Conservation (phyloP, 2,888 invertebrate species). For the Agonopterix alstromeriana region DNA sequence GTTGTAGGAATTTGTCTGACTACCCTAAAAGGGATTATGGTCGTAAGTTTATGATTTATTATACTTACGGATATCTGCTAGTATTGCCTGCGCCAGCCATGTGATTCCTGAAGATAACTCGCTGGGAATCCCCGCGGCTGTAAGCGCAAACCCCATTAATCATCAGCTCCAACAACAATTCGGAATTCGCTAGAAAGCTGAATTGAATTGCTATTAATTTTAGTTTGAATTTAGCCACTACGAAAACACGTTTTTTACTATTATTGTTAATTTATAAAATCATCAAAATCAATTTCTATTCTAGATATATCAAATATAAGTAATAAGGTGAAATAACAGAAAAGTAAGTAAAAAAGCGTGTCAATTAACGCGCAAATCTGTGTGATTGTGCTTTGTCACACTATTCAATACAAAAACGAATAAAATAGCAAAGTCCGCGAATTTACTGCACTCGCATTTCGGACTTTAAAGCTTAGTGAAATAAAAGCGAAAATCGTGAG, state of each 20-base stretch:
- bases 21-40: too few relatives aligned
- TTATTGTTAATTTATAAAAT: background rate
- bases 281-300: background rate
- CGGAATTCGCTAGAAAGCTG: background rate
- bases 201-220: background rate
- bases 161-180: too few relatives aligned
- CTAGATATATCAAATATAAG: background rate
- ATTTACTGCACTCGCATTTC: slow-evolving; percentile 31
- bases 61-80: slow-evolving; percentile 84
- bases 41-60: background rate
- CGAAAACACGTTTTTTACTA: background rate
- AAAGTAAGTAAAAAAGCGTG: slow-evolving; percentile 12
- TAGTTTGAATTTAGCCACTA: background rate
- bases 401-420: slow-evolving; percentile 23
- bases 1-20: too few relatives aligned
- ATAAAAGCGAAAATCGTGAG: slow-evolving; percentile 53
- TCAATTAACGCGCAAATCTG: slow-evolving; percentile 26
- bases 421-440: slow-evolving; percentile 14
- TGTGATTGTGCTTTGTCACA: slow-evolving; percentile 36
- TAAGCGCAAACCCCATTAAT: slow-evolving; percentile 14
- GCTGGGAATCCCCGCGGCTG: slow-evolving; percentile 84
- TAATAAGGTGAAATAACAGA: slow-evolving; percentile 6
- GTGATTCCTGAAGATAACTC: slow-evolving; percentile 86
- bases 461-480: slow-evolving; percentile 42
- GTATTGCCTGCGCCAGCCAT: slow-evolving; percentile 79